Percentiles rank a stretch among this genome's conserved stretches.
Evolutionary conservation across 2,888 invertebrate species (phyloP).

Genomic region (Orthosia cruda): DNA sequence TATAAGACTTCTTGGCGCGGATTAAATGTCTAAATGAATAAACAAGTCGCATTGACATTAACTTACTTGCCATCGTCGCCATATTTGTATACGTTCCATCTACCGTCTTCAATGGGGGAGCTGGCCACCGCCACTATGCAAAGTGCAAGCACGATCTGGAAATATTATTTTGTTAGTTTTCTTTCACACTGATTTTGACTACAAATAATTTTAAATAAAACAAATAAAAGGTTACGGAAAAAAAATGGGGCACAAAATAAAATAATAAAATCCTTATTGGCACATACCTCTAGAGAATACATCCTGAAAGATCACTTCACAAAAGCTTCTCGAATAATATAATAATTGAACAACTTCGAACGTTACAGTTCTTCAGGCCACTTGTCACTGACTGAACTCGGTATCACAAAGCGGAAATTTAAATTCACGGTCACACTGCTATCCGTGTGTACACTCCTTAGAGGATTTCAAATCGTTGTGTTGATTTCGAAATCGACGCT

Average conservation of each 20-base stretch:
- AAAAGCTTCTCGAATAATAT: constrained; percentile 62
- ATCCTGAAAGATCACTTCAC: constrained; percentile 82
- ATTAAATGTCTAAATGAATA: constrained; percentile 66
- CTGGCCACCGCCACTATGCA: constrained; percentile 81
- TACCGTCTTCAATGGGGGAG: constrained; percentile 83
- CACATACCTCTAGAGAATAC: constrained; percentile 82
- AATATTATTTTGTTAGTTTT: constrained; percentile 49
- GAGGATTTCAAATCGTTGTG: constrained; percentile 90
- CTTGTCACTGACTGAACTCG: constrained; percentile 79
- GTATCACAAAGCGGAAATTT: constrained; percentile 86
- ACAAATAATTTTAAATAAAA: background rate
- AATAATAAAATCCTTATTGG: constrained; percentile 2
- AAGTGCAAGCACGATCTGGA: constrained; percentile 82
- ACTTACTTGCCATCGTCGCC: constrained; percentile 88
- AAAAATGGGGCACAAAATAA: background rate
- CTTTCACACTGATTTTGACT: background rate
- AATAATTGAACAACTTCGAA: constrained; percentile 62
- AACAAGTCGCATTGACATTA: constrained; percentile 76
- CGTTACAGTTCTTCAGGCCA: constrained; percentile 81
- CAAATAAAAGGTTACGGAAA: background rate
- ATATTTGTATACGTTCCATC: constrained; percentile 86
- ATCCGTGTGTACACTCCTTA: constrained; percentile 86
- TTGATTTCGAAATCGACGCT: constrained; percentile 90
- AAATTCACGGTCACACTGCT: constrained; percentile 82
- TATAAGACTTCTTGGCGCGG: constrained; percentile 25